These are phyloP conservation scores for Nycticryphes semicollaris DNA, from an alignment of 2,113 vertebrate genomes.

Conservation along the genomic window DNA sequence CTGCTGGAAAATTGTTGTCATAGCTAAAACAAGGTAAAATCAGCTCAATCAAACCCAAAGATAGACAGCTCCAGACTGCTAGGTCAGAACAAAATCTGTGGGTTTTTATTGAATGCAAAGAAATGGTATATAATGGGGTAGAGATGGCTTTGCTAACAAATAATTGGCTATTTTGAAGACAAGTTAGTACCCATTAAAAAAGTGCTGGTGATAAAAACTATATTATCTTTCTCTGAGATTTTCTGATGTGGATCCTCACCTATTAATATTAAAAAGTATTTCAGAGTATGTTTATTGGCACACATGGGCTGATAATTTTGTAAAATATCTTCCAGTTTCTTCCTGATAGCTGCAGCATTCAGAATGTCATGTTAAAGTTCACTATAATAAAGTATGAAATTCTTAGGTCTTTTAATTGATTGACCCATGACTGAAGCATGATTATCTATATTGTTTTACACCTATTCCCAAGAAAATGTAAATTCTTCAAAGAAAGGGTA, in stretches of 20 bases:
- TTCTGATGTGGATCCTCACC: not conserved
- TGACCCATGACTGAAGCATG: not conserved
- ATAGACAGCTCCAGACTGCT: not conserved
- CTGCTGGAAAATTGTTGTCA: not conserved
- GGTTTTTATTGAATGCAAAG: not conserved
- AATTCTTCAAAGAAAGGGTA: not conserved
- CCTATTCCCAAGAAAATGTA: not conserved
- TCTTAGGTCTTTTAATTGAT: not conserved
- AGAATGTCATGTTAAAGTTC: not conserved
- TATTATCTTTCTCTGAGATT: not conserved
- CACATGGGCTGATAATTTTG: not conserved
- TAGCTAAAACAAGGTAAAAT: not conserved
- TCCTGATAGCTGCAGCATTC: not conserved
- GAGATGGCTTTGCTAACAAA: not conserved
- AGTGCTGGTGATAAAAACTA: not conserved
- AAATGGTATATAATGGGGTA: not conserved
- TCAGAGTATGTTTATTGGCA: not conserved
- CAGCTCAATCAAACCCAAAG: not conserved
- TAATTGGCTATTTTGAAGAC: not conserved
- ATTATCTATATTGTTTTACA: not conserved
- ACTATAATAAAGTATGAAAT: not conserved
- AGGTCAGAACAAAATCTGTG: not conserved
- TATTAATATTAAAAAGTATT: not conserved
- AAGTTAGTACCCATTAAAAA: not conserved
- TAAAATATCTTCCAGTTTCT: not conserved